phyloP scores from a whole-genome alignment of 2,797 vertebrate species.

The Galaxias olidus region DNA sequence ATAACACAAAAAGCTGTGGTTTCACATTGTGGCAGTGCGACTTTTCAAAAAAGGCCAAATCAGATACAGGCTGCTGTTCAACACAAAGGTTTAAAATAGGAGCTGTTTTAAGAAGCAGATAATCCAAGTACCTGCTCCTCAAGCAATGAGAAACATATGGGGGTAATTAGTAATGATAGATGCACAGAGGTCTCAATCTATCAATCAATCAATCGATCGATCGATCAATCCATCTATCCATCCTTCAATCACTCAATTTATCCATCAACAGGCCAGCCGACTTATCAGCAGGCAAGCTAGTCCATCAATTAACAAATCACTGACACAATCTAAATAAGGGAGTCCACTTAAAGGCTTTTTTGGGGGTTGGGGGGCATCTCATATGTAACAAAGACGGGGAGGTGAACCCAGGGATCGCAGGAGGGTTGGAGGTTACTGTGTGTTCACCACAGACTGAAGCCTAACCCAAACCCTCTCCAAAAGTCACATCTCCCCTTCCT shows the following conservation, averaged over 20 bases:
- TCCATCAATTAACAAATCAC: constrained; percentile 62
- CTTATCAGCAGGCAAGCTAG: constrained; percentile 47
- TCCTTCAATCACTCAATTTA: constrained; percentile 38
- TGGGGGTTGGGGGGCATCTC: too few relatives aligned
- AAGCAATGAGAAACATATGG: background rate
- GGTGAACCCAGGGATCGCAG: constrained; percentile 57
- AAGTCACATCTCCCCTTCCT: constrained; percentile 66
- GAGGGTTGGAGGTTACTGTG: constrained; percentile 49
- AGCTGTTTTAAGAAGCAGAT: background rate
- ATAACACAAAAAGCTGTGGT: too few relatives aligned
- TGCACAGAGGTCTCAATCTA: constrained; percentile 37
- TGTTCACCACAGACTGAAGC: constrained; percentile 7
- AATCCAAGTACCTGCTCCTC: background rate
- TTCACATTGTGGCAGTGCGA: background rate
- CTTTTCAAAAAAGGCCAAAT: background rate
- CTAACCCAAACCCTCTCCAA: constrained; percentile 42
- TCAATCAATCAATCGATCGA: constrained; percentile 42
- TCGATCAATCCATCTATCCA: constrained; percentile 58
- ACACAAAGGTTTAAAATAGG: background rate
- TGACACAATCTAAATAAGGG: constrained; percentile 42
- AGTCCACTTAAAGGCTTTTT: constrained; percentile 43
- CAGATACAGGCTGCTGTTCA: background rate
- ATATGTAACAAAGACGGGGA: constrained; percentile 58
- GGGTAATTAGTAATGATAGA: constrained; percentile 40
- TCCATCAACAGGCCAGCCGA: constrained; percentile 50